Evolutionary conservation across 37 sponge, comb jelly and placozoan species (phyloP).

Genomic region (Aplysina aerophoba): DNA sequence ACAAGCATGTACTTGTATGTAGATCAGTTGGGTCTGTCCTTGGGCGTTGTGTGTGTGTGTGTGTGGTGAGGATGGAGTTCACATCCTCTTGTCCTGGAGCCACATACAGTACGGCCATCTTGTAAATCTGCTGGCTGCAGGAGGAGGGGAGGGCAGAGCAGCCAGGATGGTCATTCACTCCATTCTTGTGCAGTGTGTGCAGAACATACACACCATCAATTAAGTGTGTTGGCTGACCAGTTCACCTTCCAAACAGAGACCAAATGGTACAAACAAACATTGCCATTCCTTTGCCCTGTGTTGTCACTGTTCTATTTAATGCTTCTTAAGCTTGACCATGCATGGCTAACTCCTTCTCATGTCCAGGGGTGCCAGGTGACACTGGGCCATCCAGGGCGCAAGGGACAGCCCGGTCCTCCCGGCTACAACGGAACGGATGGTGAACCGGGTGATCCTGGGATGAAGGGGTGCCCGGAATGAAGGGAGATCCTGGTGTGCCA

Average conservation of each 20-base stretch:
- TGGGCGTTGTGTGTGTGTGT: too few species aligned
- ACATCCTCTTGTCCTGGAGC: constrained; percentile 89
- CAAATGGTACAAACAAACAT: background rate
- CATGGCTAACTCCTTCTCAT: too few species aligned
- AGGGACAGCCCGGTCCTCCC: constrained; percentile 2
- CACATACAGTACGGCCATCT: constrained; percentile 95
- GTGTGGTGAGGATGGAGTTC: constrained; percentile 84
- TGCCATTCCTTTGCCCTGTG: too few species aligned
- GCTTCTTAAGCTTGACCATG: too few species aligned
- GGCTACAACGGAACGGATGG: background rate
- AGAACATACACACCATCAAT: constrained; percentile 19
- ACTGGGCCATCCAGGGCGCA: constrained; percentile 43
- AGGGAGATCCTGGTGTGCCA: constrained; percentile 33
- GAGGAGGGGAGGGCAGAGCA: constrained; percentile 16
- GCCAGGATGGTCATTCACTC: background rate
- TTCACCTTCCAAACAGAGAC: constrained; percentile 19
- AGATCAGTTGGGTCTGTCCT: too few species aligned
- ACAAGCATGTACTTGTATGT: too few species aligned
- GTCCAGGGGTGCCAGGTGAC: constrained; percentile 1
- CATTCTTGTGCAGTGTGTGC: background rate
- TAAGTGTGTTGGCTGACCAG: constrained; percentile 33
- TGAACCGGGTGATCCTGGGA: background rate
- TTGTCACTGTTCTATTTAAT: too few species aligned
- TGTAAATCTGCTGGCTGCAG: constrained; percentile 92
- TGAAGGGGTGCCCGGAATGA: background rate